These are phyloP conservation scores for Orthonyx spaldingii DNA, from an alignment of 2,113 vertebrate genomes.

Conservation along the genomic window DNA sequence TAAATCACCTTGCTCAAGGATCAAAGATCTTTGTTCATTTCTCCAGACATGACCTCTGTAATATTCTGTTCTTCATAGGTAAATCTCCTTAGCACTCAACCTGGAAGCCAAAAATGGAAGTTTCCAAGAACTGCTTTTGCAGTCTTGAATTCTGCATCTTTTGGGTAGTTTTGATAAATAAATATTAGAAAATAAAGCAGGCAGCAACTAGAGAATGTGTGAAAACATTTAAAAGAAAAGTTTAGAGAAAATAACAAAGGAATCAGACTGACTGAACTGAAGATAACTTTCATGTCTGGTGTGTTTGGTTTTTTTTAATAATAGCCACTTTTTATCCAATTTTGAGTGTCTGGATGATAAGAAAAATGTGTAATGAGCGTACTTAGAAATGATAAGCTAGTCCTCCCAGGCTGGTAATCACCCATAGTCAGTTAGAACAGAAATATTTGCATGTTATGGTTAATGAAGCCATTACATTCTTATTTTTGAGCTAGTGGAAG, in stretches of 20 bases:
- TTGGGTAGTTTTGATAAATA: neutral
- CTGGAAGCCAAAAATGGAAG: neutral
- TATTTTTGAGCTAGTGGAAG: neutral
- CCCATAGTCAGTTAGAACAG: neutral
- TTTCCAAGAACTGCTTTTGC: neutral
- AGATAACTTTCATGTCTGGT: neutral
- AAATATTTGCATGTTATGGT: neutral
- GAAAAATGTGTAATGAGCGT: neutral
- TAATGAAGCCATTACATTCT: neutral
- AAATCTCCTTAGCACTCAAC: neutral
- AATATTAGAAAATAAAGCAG: neutral
- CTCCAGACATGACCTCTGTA: neutral
- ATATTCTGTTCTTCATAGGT: neutral
- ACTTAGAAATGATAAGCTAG: neutral
- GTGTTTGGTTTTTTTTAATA: neutral
- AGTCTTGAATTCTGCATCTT: neutral
- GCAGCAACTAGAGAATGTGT: neutral
- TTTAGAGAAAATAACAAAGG: neutral
- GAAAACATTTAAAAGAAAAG: neutral
- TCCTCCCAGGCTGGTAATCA: neutral
- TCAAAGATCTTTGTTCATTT: neutral
- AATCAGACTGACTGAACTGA: neutral
- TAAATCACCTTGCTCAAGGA: neutral
- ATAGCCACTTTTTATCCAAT: neutral
- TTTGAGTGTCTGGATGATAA: neutral